These are phyloP conservation scores for Ascidia mentula DNA, from an alignment of 23 tunicate genomes.

Conservation along the genomic window DNA sequence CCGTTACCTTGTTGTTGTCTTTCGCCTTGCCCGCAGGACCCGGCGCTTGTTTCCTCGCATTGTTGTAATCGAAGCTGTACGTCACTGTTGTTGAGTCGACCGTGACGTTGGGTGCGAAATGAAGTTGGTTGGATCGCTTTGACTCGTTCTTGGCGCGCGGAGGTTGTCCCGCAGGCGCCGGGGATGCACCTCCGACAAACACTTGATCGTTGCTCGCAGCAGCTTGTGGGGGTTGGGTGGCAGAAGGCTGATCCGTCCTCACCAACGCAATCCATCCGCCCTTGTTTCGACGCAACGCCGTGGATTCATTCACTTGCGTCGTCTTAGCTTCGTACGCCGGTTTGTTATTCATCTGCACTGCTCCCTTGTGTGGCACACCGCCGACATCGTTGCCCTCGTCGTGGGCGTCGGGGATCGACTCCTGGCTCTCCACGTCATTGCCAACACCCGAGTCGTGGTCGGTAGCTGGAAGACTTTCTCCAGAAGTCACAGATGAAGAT, in stretches of 20 bases:
- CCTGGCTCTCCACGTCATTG: slow-evolving; percentile 93
- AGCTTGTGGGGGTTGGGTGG: not conserved
- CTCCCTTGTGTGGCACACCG: not conserved
- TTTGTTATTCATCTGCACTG: not conserved
- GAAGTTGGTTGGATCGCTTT: slow-evolving; percentile 5
- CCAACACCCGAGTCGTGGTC: slow-evolving; percentile 94
- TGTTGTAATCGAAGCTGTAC: slow-evolving; percentile 61
- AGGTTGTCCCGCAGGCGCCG: not conserved
- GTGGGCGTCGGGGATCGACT: slow-evolving; percentile 62
- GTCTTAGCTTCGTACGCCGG: not conserved
- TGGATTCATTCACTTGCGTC: slow-evolving; percentile 3
- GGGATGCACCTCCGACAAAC: not conserved
- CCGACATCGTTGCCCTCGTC: slow-evolving; percentile 19
- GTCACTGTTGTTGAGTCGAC: slow-evolving; percentile 54
- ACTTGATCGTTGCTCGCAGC: not conserved
- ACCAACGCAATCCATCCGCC: slow-evolving; percentile 60
- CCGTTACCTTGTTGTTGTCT: slow-evolving; percentile 45
- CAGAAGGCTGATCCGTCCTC: slow-evolving; percentile 20
- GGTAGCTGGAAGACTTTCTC: slow-evolving; percentile 44
- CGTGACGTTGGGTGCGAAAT: slow-evolving; percentile 17
- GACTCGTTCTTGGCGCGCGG: not conserved
- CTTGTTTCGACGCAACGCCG: slow-evolving; percentile 23
- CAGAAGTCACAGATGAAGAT: slow-evolving; percentile 50
- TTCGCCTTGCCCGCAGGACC: not conserved
- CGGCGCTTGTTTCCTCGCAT: slow-evolving; percentile 1